A percentile compares a stretch with the other conserved stretches of the same genome.
Conservation (phyloP, 1,140 invertebrate genomes). For the Apis dorsata region DNA sequence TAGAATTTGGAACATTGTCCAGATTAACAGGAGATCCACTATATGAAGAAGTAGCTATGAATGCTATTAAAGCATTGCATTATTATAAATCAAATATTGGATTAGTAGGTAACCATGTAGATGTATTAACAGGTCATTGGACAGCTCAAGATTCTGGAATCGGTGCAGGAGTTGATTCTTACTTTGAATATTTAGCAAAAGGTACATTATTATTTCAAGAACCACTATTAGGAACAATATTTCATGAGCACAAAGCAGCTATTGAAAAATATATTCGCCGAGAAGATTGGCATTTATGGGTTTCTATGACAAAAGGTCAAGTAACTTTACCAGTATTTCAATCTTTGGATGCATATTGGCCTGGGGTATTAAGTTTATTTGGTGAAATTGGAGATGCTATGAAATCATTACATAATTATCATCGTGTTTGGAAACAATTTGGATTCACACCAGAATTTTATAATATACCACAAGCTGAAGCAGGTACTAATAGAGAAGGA, state of each 20-base stretch:
- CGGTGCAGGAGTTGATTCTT: slow-evolving; percentile 98
- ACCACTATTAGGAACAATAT: slow-evolving; percentile 95
- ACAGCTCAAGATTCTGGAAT: slow-evolving; percentile 96
- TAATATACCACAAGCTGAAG: slow-evolving; percentile 93
- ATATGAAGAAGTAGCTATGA: slow-evolving; percentile 96
- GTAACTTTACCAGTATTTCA: slow-evolving; percentile 98
- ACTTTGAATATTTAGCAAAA: slow-evolving; percentile 99
- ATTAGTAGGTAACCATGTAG: slow-evolving; percentile 97
- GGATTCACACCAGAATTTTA: slow-evolving; percentile 99
- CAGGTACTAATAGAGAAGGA: slow-evolving; percentile 91
- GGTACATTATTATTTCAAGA: slow-evolving; percentile 89
- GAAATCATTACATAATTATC: slow-evolving; percentile 97
- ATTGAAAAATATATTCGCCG: slow-evolving; percentile 95
- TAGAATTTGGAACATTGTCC: slow-evolving; percentile 98
- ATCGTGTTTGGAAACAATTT: slow-evolving; percentile 97
- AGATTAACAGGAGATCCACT: slow-evolving; percentile 96
- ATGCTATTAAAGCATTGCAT: slow-evolving; percentile 94
- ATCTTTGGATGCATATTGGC: slow-evolving; percentile 99
- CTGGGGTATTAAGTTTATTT: slow-evolving; percentile 92
- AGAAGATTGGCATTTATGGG: slow-evolving; percentile 98
- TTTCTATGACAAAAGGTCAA: slow-evolving; percentile 96
- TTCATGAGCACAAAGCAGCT: slow-evolving; percentile 88
- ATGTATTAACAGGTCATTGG: slow-evolving; percentile 97
- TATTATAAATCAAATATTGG: slow-evolving; percentile 92
- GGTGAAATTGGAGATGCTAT: slow-evolving; percentile 95